Conservation (phyloP, 2,113 vertebrate species). For the Alces alces region DNA sequence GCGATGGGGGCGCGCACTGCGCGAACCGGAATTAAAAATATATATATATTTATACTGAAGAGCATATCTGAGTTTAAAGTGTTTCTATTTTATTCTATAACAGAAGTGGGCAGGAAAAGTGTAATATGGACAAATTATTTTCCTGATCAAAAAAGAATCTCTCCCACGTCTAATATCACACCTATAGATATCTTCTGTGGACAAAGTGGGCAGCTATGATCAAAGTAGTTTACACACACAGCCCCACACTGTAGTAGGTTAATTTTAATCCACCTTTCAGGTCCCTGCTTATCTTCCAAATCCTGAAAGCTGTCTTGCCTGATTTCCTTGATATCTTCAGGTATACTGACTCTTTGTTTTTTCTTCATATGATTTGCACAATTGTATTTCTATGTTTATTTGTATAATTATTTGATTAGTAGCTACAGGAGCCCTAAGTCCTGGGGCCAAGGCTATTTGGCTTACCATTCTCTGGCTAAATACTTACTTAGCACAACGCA, state of each 20-base stretch:
- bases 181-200: not conserved
- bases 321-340: not conserved
- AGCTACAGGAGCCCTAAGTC: not conserved
- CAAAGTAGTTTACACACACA: not conserved
- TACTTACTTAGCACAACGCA: not conserved
- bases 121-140: not conserved
- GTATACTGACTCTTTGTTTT: not conserved
- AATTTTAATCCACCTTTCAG: not conserved
- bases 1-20: rapidly evolving
- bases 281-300: rapidly evolving
- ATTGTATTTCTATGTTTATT: not conserved
- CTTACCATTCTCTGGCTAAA: not conserved
- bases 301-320: not conserved
- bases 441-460: not conserved
- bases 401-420: not conserved
- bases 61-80: not conserved
- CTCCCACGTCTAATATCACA: not conserved
- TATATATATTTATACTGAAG: not conserved
- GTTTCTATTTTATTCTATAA: not conserved
- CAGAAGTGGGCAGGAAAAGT: not conserved
- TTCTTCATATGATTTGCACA: not conserved
- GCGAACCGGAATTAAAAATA: rapidly evolving
- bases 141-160: not conserved
- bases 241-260: too few relatives aligned
- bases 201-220: not conserved